phyloP scores from a whole-genome alignment of 2,113 vertebrate species.

The Sylvietta virens region DNA sequence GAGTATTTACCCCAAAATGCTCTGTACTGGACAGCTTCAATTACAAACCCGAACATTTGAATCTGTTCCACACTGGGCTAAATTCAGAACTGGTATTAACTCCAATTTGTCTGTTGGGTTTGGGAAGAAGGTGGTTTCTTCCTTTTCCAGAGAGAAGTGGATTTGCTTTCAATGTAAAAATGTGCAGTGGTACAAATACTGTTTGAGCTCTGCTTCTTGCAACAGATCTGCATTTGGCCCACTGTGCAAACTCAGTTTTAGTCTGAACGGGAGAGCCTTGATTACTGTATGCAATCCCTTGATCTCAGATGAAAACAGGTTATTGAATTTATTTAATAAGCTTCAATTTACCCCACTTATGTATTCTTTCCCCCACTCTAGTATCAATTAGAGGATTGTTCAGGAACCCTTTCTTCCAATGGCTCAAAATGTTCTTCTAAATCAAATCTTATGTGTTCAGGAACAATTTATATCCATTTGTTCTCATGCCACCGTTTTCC shows the following conservation, averaged over 20 bases:
- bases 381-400: background rate
- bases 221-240: background rate
- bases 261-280: background rate
- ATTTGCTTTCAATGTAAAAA: background rate
- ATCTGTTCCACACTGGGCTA: background rate
- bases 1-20: background rate
- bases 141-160: background rate
- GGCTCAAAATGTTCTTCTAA: background rate
- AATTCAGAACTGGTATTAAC: background rate
- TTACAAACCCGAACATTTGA: background rate
- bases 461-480: conserved; percentile 3
- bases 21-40: background rate
- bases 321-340: background rate
- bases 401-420: background rate
- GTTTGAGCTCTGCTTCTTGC: background rate
- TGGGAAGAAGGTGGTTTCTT: background rate
- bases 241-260: background rate
- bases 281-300: background rate
- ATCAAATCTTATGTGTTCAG: background rate
- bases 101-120: background rate
- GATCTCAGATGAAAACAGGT: background rate
- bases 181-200: background rate
- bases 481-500: background rate
- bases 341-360: background rate
- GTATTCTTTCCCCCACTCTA: background rate